Base-by-base conservation (phyloP, 2,888 invertebrate genomes). In the Catocala sponsa region DNA sequence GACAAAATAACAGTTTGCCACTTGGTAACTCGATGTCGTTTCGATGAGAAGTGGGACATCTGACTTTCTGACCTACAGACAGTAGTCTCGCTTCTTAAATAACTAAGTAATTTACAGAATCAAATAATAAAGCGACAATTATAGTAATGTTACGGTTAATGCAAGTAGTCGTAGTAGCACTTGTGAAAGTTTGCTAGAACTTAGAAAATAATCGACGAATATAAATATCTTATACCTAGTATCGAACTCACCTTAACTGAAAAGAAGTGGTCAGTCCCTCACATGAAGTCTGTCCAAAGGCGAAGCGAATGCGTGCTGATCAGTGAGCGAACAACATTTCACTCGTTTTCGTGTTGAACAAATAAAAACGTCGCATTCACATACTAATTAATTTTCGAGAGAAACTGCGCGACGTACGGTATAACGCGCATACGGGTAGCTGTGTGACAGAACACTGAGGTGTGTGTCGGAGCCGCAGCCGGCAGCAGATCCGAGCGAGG, bases 301-400 rank as follows among this genome's bases (percentile, higher is more conserved):
- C 78, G 81, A 85, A 84, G 83, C 79, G 70, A 82, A 78, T 78
- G 71, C 76, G 79, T 78, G 81, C 76, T 75, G 81, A 86, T 92
- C 85, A 92, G 77, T 79, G 76, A 83, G 81, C 82, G 81, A 86
- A 88, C 83, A 86, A 87, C 94, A 94, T 93, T 92, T 94, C 94
- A 94, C 93, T 90, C 79, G 85, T 87, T 88, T 88, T 88, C 86
- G 86, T 88, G 83, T 79, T 85, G 80, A 85, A 85, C 86, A 84
- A 87, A 86, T 84, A 87, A 87, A 85, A 89, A 83, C 84, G 84
- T 87, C 86, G 88, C 87, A 91, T 91, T 91, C 94, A 92, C 94
- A 93, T 94, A 90, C 88, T 92, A 91, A 89, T 89, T 84, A 82
- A 79, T 84, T 88, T 88, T 83, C 84, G 84, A 89, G 88, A 89